Base-by-base conservation (phyloP, 2,113 vertebrate species). In the Lota lota region DNA sequence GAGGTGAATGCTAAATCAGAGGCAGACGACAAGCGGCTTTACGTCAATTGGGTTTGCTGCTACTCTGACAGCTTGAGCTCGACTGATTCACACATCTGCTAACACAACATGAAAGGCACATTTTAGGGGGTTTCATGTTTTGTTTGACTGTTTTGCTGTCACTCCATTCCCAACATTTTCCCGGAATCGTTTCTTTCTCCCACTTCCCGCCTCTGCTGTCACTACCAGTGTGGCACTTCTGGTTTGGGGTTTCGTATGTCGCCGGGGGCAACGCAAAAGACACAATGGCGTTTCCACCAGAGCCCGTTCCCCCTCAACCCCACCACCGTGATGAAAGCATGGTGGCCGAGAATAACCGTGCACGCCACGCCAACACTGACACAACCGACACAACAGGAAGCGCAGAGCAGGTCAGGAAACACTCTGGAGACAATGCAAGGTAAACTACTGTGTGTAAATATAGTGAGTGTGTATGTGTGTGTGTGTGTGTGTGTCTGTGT, bases 361-460 rank as follows among this genome's bases (percentile, higher is more conserved):
- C n/a, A n/a, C n/a, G n/a, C n/a, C 40, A 50, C 40, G 40, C 40
- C 40, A 50, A 33, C 28, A 33, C 28, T 33, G 28, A 33, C 28
- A 33, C 28, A 33, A 77, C 54, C 56, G 79, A 69, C 10, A 61
- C 56, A 64, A 67, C 83, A 85, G 89, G 87, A 90, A 85, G 82
- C 62, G 24, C 51, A 74, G 70, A 67, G 75, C 40, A 83, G 77
- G 73, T 82, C 84, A 87, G 89, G 89, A 89, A 88, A 71, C 54
- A 50, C 72, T 69, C 72, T 69, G 72, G 68, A 72, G 82, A 89
- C 89, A 90, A 88, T 88, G 64, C 78, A 72, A 79, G 76, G 83
- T 80, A 80, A 84, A 88, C 82, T 68, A 59, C 19, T 4, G 58
- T 65, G 84, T 72, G 68, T 82, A 89, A 88, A 86, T 86, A 83